Percentiles rank a stretch among this genome's conserved stretches.
phyloP scores from a whole-genome alignment of 2,113 vertebrate genomes.

The Platysteira castanea region DNA sequence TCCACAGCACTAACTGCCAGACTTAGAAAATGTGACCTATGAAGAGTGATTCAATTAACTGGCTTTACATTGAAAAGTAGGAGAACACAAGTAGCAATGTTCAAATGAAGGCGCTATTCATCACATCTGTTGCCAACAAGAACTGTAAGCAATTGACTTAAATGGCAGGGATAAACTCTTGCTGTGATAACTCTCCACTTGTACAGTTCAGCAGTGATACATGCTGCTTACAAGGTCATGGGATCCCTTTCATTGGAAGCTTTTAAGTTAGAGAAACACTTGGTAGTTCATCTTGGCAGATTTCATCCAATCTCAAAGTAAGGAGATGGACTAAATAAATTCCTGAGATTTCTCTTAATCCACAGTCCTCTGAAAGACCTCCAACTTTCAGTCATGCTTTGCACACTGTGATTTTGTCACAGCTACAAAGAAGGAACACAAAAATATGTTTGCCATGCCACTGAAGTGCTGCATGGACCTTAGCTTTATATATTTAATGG shows the following conservation, averaged over 20 bases:
- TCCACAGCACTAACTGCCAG: background rate
- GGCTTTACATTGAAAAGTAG: background rate
- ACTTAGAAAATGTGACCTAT: background rate
- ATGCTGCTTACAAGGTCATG: accelerated
- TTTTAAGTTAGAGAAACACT: background rate
- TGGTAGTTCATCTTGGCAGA: background rate
- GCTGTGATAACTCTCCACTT: background rate
- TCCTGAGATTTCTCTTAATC: background rate
- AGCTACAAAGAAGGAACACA: background rate
- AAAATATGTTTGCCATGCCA: accelerated
- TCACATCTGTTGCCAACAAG: background rate
- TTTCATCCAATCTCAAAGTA: background rate
- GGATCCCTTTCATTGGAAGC: background rate
- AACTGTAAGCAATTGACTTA: background rate
- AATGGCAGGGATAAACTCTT: background rate
- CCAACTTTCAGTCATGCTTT: background rate
- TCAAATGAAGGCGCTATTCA: background rate
- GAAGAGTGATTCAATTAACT: background rate
- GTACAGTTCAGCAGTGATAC: background rate
- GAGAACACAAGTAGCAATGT: background rate
- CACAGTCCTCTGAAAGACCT: background rate
- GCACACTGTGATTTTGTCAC: background rate
- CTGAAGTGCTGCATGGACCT: background rate
- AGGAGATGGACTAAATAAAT: background rate
- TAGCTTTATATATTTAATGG: background rate